Percentiles rank a stretch among this genome's conserved stretches.
phyloP scores from a whole-genome alignment of 2,888 invertebrate species.

The Palloptera scutellata region DNA sequence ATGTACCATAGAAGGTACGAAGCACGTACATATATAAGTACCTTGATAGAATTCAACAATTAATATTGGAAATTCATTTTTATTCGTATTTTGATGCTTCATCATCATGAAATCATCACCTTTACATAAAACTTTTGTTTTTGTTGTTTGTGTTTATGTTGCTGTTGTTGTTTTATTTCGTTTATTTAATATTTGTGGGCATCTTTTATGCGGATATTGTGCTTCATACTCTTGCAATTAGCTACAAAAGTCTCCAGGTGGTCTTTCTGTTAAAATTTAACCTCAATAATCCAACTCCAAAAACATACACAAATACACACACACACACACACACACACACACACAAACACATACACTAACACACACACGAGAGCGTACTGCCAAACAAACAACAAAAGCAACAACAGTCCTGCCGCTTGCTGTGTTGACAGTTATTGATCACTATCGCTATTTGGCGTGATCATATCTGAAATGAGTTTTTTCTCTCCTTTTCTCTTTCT shows the following conservation, averaged over 20 bases:
- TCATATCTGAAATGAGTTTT: constrained; percentile 26
- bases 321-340: neutral
- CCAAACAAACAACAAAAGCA: neutral
- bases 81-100: constrained; percentile 12
- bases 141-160: too few species aligned
- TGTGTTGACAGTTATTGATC: constrained; percentile 33
- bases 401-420: constrained; percentile 13
- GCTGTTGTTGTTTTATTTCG: too few species aligned
- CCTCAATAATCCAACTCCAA: constrained; percentile 22
- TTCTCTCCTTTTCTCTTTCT: constrained; percentile 4
- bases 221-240: constrained; percentile 26
- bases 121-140: neutral
- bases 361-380: neutral
- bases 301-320: neutral
- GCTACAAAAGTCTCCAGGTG: constrained; percentile 28
- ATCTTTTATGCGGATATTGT: constrained; percentile 10
- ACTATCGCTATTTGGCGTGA: constrained; percentile 24
- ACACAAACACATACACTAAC: neutral
- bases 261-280: constrained; percentile 23
- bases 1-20: too few species aligned
- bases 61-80: too few species aligned
- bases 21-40: too few species aligned
- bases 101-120: constrained; percentile 34
- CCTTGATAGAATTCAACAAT: too few species aligned
- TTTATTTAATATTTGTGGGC: too few species aligned